Conservation (phyloP, 2,888 invertebrate species). For the Synanthedon tipuliformis region DNA sequence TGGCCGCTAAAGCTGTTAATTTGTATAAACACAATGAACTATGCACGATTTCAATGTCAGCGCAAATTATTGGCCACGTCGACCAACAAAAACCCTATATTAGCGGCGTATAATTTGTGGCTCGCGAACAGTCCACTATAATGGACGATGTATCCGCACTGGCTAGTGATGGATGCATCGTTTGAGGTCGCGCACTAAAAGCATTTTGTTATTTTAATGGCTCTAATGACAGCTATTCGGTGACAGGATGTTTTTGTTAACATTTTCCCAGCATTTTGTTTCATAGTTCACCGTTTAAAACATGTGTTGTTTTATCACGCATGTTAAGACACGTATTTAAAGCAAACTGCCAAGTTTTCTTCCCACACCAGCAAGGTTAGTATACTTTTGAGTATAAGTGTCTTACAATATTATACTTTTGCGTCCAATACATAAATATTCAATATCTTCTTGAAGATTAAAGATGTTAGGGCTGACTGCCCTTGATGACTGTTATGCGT, state of each 20-base stretch:
- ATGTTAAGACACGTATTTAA: no score
- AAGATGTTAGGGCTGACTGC: no score
- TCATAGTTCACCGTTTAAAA: no score
- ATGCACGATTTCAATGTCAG: background rate
- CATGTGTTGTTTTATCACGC: no score
- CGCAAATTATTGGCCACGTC: background rate
- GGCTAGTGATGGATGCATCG: slow-evolving; percentile 9
- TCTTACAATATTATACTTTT: no score
- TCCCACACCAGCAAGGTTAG: no score
- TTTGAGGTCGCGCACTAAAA: background rate
- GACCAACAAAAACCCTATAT: background rate
- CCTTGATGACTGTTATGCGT: no score
- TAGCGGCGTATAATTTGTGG: slow-evolving; percentile 1
- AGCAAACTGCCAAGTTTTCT: no score
- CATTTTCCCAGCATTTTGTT: no score
- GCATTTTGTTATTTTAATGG: background rate
- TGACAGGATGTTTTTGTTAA: background rate
- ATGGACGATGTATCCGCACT: slow-evolving; percentile 12
- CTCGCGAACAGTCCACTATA: slow-evolving; percentile 4
- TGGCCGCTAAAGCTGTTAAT: background rate
- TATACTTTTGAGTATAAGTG: no score
- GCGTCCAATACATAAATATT: no score
- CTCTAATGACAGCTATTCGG: background rate
- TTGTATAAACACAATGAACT: background rate
- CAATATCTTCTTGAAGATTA: no score